phyloP scores from a whole-genome alignment of 2,797 vertebrate genomes.

The Rhabdomys pumilio region DNA sequence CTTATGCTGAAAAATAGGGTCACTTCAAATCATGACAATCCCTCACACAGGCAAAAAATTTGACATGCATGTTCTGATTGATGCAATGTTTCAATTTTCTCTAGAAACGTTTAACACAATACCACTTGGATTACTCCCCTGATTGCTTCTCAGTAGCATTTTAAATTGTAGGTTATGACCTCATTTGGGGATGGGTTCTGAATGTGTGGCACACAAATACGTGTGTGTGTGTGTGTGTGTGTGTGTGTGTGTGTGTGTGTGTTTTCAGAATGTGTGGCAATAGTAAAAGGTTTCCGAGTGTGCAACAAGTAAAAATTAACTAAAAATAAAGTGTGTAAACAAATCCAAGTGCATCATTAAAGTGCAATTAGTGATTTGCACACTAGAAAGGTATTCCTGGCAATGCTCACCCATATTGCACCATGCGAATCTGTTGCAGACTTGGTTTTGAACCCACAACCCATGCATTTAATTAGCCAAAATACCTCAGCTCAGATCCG shows the following conservation, averaged over 20 bases:
- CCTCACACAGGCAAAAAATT: background rate
- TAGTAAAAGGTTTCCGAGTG: no score
- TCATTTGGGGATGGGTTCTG: background rate
- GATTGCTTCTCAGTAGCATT: background rate
- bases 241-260: background rate
- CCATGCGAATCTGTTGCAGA: no score
- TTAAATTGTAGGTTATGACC: background rate
- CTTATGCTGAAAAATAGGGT: slow-evolving; percentile 42
- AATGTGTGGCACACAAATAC: background rate
- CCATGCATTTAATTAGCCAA: background rate
- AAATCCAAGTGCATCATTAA: no score
- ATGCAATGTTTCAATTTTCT: background rate
- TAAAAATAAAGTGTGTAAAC: no score
- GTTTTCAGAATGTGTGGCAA: no score
- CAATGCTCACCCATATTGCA: background rate
- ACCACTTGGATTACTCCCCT: background rate
- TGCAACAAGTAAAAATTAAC: no score
- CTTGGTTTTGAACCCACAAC: background rate
- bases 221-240: background rate
- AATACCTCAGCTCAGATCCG: background rate
- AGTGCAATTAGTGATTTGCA: no score
- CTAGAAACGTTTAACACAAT: background rate
- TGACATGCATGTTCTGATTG: background rate
- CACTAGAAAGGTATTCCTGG: no score
- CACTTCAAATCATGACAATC: slow-evolving; percentile 53